Evolutionary conservation across 2,113 vertebrate species (phyloP).

Genomic region (Thalassarche chlororhynchos): DNA sequence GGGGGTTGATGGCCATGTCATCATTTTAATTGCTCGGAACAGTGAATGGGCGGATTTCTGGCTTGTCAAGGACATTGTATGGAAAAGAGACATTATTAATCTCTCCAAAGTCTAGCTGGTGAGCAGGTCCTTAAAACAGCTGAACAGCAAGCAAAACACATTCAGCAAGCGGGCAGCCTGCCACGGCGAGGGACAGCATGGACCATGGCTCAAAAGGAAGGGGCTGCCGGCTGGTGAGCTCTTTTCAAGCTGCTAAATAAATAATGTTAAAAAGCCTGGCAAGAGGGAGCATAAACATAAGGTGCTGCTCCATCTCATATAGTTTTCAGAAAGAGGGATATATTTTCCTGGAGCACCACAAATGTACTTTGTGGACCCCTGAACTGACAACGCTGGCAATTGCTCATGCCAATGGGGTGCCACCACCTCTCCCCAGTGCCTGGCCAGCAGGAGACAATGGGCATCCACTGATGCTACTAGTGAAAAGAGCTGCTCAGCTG

Average conservation of each 20-base stretch:
- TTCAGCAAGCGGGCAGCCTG: neutral
- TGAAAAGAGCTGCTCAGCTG: neutral
- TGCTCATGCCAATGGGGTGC: neutral
- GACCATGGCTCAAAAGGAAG: neutral
- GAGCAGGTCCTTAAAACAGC: neutral
- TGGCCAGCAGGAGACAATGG: neutral
- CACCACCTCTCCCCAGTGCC: neutral
- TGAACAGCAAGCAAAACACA: neutral
- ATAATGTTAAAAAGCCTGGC: neutral
- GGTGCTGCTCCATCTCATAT: neutral
- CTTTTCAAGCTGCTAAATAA: neutral
- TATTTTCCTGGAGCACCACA: neutral
- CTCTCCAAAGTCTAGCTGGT: neutral
- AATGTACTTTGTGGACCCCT: neutral
- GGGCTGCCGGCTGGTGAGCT: neutral
- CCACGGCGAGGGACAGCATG: neutral
- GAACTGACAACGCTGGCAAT: neutral
- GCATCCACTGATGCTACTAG: neutral
- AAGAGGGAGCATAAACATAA: neutral
- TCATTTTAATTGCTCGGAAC: neutral
- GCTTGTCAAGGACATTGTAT: neutral
- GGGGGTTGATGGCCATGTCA: neutral
- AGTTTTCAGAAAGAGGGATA: neutral
- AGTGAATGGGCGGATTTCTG: neutral
- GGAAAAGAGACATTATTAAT: constrained; percentile 7